Base-by-base conservation (phyloP, 2,888 invertebrate genomes). In the Laothoe populi region DNA sequence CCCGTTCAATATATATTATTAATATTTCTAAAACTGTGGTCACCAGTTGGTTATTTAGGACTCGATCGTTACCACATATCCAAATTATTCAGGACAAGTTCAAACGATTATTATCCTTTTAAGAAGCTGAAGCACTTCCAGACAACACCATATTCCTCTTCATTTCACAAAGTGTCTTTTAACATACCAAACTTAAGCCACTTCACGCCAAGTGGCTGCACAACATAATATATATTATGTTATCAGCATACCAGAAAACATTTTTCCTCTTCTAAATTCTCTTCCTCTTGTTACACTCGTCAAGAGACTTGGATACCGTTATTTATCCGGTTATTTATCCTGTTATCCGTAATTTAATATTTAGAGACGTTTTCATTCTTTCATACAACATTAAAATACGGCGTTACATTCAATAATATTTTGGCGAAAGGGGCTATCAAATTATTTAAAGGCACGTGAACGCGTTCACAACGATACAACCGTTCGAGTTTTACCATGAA, bases 261-360 rank as follows among this genome's bases (percentile, higher is more conserved):
- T 53, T 53, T 53, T 53, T 53, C 53, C 31, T 53, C 35, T 19
- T 35, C 53, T 35, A 53, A 53, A 35, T 19, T 31, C 35, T 53
- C 35, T 31, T 53, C 53, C 53, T 21, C 53, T 53, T 53, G 49
- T 53, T 53, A 53, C 49, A 19, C 49, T 19, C 19, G 31, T 49
- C 31, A 31, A 26, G 31, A 53, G 53, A 35, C 53, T 53, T 19
- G 31, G 19, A 26, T 31, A 35, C 31, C 16, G 8, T 35, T n/a
- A n/a, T n/a, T n/a, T n/a, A n/a, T n/a, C n/a, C n/a, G n/a, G 31
- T 49, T 35, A 35, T 53, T 53, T 53, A 53, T 53, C 53, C 35
- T 53, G 31, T 31, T 35, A 31, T 19, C 53, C 35, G 10, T 53
- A 53, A 53, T 53, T 53, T 53, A 31, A 35, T 35, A 35, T 35